Conservation (phyloP, 1,140 invertebrate genomes). For the Pomacea maculata region DNA sequence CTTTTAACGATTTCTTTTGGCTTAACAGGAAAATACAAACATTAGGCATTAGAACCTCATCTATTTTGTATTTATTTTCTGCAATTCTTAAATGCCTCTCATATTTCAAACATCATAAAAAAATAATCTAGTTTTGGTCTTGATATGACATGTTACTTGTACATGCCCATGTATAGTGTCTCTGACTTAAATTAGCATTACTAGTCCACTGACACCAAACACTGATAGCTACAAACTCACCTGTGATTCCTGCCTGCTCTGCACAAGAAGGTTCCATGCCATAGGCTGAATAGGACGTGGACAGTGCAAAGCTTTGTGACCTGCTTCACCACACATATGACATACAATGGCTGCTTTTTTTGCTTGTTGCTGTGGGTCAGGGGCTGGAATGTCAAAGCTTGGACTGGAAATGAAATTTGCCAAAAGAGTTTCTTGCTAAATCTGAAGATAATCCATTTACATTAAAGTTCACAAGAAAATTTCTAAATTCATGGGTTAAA, state of each 20-base stretch:
- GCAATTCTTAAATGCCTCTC: too few relatives aligned
- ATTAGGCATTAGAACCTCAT: too few relatives aligned
- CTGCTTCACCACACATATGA: slow-evolving; percentile 94
- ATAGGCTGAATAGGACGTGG: slow-evolving; percentile 20
- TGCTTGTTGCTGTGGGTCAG: slow-evolving; percentile 76
- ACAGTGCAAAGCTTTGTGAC: slow-evolving; percentile 94
- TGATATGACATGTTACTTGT: too few relatives aligned
- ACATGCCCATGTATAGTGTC: neutral
- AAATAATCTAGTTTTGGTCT: too few relatives aligned
- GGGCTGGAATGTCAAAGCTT: slow-evolving; percentile 90
- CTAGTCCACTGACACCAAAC: neutral
- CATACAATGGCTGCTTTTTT: slow-evolving; percentile 88
- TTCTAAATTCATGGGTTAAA: neutral
- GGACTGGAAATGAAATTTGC: slow-evolving; percentile 71
- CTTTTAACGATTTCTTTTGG: too few relatives aligned
- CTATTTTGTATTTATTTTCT: too few relatives aligned
- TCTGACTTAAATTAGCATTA: neutral
- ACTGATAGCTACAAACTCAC: neutral
- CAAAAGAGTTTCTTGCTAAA: too few relatives aligned
- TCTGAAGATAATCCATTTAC: slow-evolving; percentile 1
- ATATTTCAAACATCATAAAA: too few relatives aligned
- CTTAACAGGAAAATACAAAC: too few relatives aligned
- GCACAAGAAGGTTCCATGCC: neutral
- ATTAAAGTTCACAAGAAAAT: neutral
- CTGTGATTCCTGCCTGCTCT: neutral